Evolutionary conservation across 2,113 vertebrate genomes (phyloP).

Genomic region (Dissostichus mawsoni): DNA sequence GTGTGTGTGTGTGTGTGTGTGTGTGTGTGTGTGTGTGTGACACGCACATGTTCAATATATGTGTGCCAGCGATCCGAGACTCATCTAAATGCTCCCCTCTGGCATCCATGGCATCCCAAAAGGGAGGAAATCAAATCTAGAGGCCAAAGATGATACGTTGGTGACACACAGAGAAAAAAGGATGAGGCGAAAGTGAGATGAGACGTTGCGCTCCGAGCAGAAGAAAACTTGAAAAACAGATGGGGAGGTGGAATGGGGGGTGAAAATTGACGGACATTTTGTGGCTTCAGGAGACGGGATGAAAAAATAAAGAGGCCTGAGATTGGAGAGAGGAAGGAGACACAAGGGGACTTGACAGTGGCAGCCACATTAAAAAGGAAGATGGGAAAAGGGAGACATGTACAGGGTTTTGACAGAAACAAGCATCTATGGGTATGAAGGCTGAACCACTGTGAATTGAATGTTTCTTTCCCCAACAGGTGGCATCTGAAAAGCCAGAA

Average conservation of each 20-base stretch:
- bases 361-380: conserved; percentile 26
- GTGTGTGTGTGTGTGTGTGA: background rate
- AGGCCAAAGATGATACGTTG: conserved; percentile 67
- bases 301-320: conserved; percentile 33
- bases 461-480: background rate
- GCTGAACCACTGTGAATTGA: conserved; percentile 15
- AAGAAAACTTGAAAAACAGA: background rate
- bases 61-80: conserved; percentile 25
- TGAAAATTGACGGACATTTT: conserved; percentile 52
- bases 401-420: conserved; percentile 31
- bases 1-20: conserved; percentile 3
- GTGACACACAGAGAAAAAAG: conserved; percentile 43
- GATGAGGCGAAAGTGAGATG: conserved; percentile 48
- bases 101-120: conserved; percentile 51
- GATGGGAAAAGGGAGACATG: conserved; percentile 25
- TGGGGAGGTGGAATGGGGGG: conserved; percentile 22
- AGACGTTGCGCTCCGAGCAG: conserved; percentile 43
- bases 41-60: conserved; percentile 12
- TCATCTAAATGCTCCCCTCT: conserved; percentile 67
- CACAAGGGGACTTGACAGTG: conserved; percentile 32
- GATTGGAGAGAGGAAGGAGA: conserved; percentile 50
- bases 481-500: conserved; percentile 14
- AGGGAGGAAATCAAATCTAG: conserved; percentile 69
- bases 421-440: conserved; percentile 15
- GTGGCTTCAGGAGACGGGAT: conserved; percentile 42